Evolutionary conservation across 37 sponge, comb jelly and placozoan genomes (phyloP), one percentile per base, ranked within the genome.

Genomic region (Ianthella basta): DNA sequence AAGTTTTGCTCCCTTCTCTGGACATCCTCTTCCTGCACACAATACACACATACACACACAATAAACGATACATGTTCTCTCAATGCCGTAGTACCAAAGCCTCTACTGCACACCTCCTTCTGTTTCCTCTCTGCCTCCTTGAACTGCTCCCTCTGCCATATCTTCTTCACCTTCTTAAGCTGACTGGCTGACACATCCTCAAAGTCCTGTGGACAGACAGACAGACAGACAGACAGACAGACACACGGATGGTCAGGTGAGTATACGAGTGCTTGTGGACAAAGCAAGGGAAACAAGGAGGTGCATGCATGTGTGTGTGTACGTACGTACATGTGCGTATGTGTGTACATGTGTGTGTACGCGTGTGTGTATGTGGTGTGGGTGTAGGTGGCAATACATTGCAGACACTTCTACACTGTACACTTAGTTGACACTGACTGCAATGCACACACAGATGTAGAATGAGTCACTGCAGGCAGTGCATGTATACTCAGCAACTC

Each of bases 111-210:
- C 35, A 90, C 94, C 80, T 85, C 87, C 54, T 74, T 91, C 64
- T 88, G 53, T 23, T 84, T 72, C 41, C 82, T 66, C 21, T 86
- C 80, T 18, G 83, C 84, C 24, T 83, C 69, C 70, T 88, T 91
- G 77, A 82, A 36, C 66, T 72, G 88, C 40, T 93, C 94, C 23
- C 84, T 67, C 29, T 82, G 83, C 83, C 83, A 97, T 4, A 91
- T 15, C 65, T 97, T 97, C 64, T 90, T 97, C 23, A 84, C 60
- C 84, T 97, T 97, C 87, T 97, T 97, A 81, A 97, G n/a, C 83
- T 97, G 98, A 86, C 78, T 90, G 79, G 88, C 86, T 20, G 98
- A 97, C 20, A 80, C 89, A 61, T 87, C 86, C 18, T 70, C 85
- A 86, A 86, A 95, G 36, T 66, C 82, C 92, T 95, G 59, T 24